A percentile compares a stretch with the other conserved stretches of the same genome.
phyloP scores from a whole-genome alignment of 2,113 vertebrate species.

The Thalassarche chlororhynchos region DNA sequence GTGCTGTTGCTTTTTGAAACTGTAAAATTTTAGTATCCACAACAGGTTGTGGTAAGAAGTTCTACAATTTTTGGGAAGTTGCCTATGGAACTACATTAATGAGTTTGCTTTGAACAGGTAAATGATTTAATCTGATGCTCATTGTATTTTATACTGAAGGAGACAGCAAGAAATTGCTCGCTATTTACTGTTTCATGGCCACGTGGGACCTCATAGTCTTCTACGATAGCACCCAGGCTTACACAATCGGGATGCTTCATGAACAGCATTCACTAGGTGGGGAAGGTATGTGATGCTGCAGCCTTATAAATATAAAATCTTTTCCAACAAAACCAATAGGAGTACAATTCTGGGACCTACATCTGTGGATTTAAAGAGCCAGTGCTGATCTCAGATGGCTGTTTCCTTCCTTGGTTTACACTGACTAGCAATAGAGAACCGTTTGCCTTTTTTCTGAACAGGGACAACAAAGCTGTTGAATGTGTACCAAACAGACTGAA shows the following conservation, averaged over 20 bases:
- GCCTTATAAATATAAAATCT: not conserved
- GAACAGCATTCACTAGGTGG: not conserved
- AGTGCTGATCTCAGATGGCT: not conserved
- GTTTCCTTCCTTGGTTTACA: not conserved
- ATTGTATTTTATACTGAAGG: not conserved
- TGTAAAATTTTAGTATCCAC: not conserved
- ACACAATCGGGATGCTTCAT: not conserved
- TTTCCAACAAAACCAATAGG: not conserved
- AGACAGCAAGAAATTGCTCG: not conserved
- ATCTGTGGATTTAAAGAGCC: not conserved
- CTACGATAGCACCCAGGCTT: not conserved
- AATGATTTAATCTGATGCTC: not conserved
- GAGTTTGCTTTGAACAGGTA: not conserved
- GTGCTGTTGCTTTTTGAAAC: not conserved
- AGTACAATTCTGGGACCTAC: not conserved
- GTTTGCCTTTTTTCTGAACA: not conserved
- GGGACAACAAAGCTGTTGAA: not conserved
- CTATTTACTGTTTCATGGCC: not conserved
- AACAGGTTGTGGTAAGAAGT: not conserved
- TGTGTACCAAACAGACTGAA: not conserved
- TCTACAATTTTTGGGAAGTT: not conserved
- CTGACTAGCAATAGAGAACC: not conserved
- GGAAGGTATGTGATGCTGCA: not conserved
- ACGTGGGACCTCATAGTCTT: not conserved
- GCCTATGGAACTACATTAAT: not conserved